These are phyloP conservation scores for Heliconius hortense DNA, from an alignment of 2,888 invertebrate genomes.

Conservation along the genomic window DNA sequence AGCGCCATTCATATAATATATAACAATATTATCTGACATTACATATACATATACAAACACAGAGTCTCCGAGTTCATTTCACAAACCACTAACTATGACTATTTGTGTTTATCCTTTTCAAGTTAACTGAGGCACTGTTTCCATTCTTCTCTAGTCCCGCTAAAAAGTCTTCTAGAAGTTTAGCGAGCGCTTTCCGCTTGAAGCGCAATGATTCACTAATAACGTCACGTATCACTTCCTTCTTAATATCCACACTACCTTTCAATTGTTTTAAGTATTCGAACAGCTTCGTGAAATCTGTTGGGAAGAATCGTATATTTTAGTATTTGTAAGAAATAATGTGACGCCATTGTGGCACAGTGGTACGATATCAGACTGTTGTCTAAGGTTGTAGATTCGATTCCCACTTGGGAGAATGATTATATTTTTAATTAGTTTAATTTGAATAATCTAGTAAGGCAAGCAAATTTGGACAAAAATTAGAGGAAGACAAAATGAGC, in stretches of 20 bases:
- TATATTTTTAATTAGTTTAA: neutral
- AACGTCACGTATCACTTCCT: slow-evolving; percentile 86
- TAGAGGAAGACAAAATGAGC: too few species aligned
- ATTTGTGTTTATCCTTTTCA: slow-evolving; percentile 64
- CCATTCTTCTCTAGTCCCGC: slow-evolving; percentile 77
- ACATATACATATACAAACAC: slow-evolving; percentile 21
- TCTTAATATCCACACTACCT: slow-evolving; percentile 86
- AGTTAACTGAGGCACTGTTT: slow-evolving; percentile 69
- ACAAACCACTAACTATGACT: slow-evolving; percentile 69
- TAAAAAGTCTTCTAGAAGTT: slow-evolving; percentile 85
- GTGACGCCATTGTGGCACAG: neutral
- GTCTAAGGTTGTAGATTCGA: slow-evolving; percentile 46
- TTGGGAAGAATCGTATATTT: slow-evolving; percentile 11
- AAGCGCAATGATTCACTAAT: slow-evolving; percentile 90
- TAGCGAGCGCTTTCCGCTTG: slow-evolving; percentile 87
- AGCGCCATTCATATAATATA: slow-evolving; percentile 16
- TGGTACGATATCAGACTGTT: neutral
- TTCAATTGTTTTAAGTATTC: slow-evolving; percentile 86
- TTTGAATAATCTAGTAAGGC: neutral
- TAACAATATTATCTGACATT: slow-evolving; percentile 16
- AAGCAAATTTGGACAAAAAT: too few species aligned
- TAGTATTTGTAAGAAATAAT: slow-evolving; percentile 15
- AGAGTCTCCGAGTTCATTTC: slow-evolving; percentile 42
- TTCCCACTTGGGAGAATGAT: neutral
- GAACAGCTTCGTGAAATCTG: slow-evolving; percentile 87